A percentile compares a stretch with the other conserved stretches of the same genome.
These are phyloP conservation scores for Lithophane leautieri DNA, from an alignment of 2,888 invertebrate species.

Conservation along the genomic window DNA sequence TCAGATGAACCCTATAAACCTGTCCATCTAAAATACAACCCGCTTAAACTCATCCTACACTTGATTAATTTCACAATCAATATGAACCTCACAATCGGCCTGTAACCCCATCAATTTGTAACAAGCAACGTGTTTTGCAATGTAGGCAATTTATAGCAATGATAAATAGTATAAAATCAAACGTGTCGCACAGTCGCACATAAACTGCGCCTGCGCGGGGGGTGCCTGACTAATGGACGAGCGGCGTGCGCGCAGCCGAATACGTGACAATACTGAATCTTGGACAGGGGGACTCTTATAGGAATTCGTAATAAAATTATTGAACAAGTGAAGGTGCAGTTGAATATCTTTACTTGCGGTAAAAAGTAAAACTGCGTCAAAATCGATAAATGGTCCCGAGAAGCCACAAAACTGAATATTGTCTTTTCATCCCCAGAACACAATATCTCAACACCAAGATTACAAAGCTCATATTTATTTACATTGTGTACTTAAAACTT, in stretches of 20 bases:
- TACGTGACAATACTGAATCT: conserved; percentile 76
- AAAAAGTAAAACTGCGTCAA: neutral
- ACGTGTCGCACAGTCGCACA: conserved; percentile 76
- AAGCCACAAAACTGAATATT: neutral
- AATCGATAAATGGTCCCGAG: conserved; percentile 1
- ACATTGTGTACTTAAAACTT: conserved; percentile 50
- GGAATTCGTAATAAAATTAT: conserved; percentile 9
- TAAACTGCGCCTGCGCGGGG: conserved; percentile 77
- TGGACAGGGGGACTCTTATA: conserved; percentile 37
- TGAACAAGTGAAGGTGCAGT: neutral
- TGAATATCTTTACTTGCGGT: neutral
- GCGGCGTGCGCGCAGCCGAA: conserved; percentile 72
- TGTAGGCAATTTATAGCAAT: conserved; percentile 58
- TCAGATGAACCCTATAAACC: neutral
- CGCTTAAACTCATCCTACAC: no score
- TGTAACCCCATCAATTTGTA: conserved; percentile 61
- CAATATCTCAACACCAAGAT: conserved; percentile 47
- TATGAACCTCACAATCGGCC: conserved; percentile 34
- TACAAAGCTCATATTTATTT: conserved; percentile 43
- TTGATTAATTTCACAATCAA: conserved; percentile 26
- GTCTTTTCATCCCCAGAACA: no score
- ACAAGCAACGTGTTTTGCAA: conserved; percentile 54
- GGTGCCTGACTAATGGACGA: conserved; percentile 76
- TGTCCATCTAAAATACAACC: neutral
- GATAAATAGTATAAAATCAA: conserved; percentile 74